Conservation (phyloP, 2,888 invertebrate species). For the Drosophila flavopinicola region DNA sequence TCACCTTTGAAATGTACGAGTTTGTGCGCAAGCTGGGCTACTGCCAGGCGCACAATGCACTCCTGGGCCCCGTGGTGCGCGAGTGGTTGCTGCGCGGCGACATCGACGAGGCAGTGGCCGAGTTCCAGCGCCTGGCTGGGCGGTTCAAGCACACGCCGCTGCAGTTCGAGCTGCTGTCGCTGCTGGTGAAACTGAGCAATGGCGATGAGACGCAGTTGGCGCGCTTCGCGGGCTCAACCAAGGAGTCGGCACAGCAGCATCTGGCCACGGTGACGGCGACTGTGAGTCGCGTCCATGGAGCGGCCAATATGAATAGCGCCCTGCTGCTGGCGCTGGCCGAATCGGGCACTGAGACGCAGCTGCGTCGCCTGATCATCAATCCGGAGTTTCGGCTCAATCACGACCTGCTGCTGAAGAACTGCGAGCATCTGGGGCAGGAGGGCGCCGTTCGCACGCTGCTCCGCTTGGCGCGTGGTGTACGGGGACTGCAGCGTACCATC, state of each 20-base stretch:
- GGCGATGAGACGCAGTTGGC: slow-evolving; percentile 48
- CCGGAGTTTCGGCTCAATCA: slow-evolving; percentile 86
- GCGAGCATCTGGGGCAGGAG: slow-evolving; percentile 84
- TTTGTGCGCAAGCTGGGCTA: slow-evolving; percentile 85
- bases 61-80: slow-evolving; percentile 88
- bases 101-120: slow-evolving; percentile 85
- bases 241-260: slow-evolving; percentile 81
- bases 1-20: slow-evolving; percentile 85
- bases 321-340: slow-evolving; percentile 85
- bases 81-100: slow-evolving; percentile 86
- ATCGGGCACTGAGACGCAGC: slow-evolving; percentile 84
- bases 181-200: slow-evolving; percentile 82
- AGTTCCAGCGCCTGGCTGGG: slow-evolving; percentile 85
- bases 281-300: slow-evolving; percentile 84
- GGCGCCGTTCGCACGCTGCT: slow-evolving; percentile 79
- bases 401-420: slow-evolving; percentile 85
- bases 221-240: slow-evolving; percentile 55
- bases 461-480: slow-evolving; percentile 79
- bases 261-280: slow-evolving; percentile 82
- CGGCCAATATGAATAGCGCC: slow-evolving; percentile 82
- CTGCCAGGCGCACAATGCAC: slow-evolving; percentile 86
- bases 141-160: slow-evolving; percentile 87
- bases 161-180: slow-evolving; percentile 87
- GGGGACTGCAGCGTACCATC: slow-evolving; percentile 79
- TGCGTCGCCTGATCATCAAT: slow-evolving; percentile 85